These are phyloP conservation scores for Amblyornis subalaris DNA, from an alignment of 2,113 vertebrate species.

Conservation along the genomic window DNA sequence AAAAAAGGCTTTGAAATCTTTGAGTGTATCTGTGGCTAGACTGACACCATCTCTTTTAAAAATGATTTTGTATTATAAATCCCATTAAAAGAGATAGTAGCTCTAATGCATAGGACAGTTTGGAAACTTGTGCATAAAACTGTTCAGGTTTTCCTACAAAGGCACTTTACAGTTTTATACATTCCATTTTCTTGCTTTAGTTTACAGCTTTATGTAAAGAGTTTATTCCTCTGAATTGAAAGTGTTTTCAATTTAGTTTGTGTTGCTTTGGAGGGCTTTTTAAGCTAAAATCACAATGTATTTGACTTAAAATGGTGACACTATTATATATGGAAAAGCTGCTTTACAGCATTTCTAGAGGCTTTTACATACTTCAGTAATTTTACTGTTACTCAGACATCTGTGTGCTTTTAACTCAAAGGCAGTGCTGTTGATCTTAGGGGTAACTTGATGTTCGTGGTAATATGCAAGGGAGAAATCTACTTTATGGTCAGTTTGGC, in stretches of 20 bases:
- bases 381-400: conserved; percentile 14
- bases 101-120: neutral
- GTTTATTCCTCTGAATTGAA: neutral
- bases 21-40: neutral
- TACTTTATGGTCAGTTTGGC: neutral
- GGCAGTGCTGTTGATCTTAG: neutral
- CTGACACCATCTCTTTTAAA: neutral
- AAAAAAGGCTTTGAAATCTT: neutral
- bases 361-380: conserved; percentile 31
- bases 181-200: neutral
- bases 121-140: neutral
- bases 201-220: neutral
- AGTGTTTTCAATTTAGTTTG: conserved; percentile 13
- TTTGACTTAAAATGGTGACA: neutral
- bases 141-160: neutral
- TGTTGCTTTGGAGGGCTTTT: conserved; percentile 4
- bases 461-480: neutral
- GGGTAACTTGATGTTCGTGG: neutral
- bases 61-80: neutral
- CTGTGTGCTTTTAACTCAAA: conserved; percentile 15
- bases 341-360: conserved; percentile 4
- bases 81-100: fast-evolving
- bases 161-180: neutral
- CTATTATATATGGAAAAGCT: neutral
- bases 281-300: neutral